A percentile compares a stretch with the other conserved stretches of the same genome.
Conservation (phyloP, 2,888 invertebrate species). For the Lissocephala sabroskyi region DNA sequence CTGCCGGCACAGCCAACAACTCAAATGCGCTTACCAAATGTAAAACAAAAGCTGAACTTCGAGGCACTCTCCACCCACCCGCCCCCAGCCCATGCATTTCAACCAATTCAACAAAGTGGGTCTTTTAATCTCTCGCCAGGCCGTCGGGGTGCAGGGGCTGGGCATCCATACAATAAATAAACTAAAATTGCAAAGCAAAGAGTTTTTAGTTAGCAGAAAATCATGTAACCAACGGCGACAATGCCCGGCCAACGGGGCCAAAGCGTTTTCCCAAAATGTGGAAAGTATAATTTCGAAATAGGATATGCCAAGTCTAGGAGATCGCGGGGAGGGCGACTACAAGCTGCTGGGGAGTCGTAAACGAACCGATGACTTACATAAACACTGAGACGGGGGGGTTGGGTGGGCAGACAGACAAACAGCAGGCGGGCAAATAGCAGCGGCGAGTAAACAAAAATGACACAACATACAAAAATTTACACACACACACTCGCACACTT, state of each 20-base stretch:
- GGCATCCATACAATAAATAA: slow-evolving; percentile 61
- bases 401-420: slow-evolving; percentile 14
- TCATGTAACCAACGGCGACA: slow-evolving; percentile 28
- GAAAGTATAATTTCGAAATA: slow-evolving; percentile 61
- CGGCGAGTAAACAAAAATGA: slow-evolving; percentile 61
- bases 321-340: background rate
- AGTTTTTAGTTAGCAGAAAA: slow-evolving; percentile 56
- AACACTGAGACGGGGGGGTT: slow-evolving; percentile 47
- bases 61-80: too few relatives aligned
- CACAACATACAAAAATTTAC: slow-evolving; percentile 62
- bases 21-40: background rate
- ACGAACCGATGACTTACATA: slow-evolving; percentile 65
- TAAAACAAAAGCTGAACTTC: background rate
- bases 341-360: slow-evolving; percentile 29
- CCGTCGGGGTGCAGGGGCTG: slow-evolving; percentile 10
- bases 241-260: background rate
- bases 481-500: slow-evolving; percentile 9
- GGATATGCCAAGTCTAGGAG: slow-evolving; percentile 29
- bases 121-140: slow-evolving; percentile 29
- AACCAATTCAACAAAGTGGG: slow-evolving; percentile 37
- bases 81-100: too few relatives aligned
- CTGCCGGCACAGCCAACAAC: background rate
- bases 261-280: slow-evolving; percentile 47
- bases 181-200: slow-evolving; percentile 58
- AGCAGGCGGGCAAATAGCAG: slow-evolving; percentile 26